Percentiles rank a stretch among this genome's conserved stretches.
phyloP scores from a whole-genome alignment of 2,113 vertebrate genomes.

The Vulpes lagopus region DNA sequence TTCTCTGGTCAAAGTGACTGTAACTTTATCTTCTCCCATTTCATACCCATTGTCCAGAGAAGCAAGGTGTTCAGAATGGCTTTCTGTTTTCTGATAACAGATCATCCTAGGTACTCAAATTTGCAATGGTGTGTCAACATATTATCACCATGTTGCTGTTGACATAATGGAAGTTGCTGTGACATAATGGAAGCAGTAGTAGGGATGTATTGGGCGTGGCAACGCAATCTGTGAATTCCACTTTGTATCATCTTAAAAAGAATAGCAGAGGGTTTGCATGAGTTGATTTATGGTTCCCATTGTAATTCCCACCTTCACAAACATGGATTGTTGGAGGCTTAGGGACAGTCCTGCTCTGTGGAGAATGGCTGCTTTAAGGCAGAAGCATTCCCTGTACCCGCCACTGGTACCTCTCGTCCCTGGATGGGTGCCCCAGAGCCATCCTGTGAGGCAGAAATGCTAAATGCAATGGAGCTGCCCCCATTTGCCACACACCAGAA shows the following conservation, averaged over 20 bases:
- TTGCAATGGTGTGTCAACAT: not conserved
- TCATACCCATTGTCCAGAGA: not conserved
- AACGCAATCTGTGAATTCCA: not conserved
- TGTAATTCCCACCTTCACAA: not conserved
- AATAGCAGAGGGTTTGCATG: not conserved
- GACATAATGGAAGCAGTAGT: not conserved
- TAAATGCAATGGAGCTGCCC: not conserved
- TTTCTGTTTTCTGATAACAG: not conserved
- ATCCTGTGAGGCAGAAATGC: not conserved
- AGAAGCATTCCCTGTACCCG: accelerated
- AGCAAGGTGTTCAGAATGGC: not conserved
- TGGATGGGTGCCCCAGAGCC: not conserved
- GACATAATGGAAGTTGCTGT: not conserved
- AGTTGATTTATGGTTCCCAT: not conserved
- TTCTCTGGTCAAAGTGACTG: not conserved
- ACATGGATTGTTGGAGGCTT: not conserved
- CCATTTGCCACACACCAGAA: not conserved
- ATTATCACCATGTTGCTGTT: not conserved
- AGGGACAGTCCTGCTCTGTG: not conserved
- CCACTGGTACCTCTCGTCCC: accelerated
- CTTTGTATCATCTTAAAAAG: not conserved
- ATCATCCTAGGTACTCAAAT: not conserved
- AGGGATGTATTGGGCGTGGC: no score
- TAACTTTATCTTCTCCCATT: not conserved
- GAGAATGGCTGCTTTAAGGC: not conserved